These are phyloP conservation scores for Epizoanthus fatuus DNA, from an alignment of 92 coral and sea anemone species.

Conservation along the genomic window DNA sequence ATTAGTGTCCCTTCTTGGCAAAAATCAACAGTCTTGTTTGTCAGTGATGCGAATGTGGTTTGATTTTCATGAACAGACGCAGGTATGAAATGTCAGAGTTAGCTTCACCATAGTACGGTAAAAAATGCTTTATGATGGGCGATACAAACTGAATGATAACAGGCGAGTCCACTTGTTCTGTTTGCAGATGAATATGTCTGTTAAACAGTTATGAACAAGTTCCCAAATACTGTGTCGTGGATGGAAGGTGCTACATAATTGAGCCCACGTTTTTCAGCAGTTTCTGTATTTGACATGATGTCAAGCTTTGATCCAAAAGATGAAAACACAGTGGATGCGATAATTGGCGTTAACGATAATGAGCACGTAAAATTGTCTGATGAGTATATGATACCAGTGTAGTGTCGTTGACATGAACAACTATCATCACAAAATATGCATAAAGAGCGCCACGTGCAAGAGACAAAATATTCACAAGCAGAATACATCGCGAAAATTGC, in stretches of 20 bases:
- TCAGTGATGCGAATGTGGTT: constrained; percentile 35
- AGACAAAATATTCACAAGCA: too few species aligned
- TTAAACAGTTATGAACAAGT: constrained; percentile 12
- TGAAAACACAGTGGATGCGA: not conserved
- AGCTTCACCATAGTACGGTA: not conserved
- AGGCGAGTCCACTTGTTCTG: not conserved
- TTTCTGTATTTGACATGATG: not conserved
- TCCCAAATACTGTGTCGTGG: not conserved
- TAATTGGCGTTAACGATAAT: not conserved
- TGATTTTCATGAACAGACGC: constrained; percentile 4
- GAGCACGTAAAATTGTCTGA: constrained; percentile 25
- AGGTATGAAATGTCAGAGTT: constrained; percentile 14
- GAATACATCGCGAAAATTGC: too few species aligned
- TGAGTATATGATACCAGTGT: not conserved
- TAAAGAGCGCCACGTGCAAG: not conserved
- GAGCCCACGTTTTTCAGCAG: not conserved
- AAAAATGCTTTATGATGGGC: not conserved
- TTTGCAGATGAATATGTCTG: constrained; percentile 11
- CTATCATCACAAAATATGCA: not conserved
- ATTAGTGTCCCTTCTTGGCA: constrained; percentile 35
- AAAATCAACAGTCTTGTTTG: not conserved
- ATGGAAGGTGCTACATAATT: not conserved
- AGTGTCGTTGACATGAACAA: not conserved
- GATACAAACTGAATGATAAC: not conserved
- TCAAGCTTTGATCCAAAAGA: not conserved